These are phyloP conservation scores for Columba janthina DNA, from an alignment of 2,113 vertebrate species.

Conservation along the genomic window DNA sequence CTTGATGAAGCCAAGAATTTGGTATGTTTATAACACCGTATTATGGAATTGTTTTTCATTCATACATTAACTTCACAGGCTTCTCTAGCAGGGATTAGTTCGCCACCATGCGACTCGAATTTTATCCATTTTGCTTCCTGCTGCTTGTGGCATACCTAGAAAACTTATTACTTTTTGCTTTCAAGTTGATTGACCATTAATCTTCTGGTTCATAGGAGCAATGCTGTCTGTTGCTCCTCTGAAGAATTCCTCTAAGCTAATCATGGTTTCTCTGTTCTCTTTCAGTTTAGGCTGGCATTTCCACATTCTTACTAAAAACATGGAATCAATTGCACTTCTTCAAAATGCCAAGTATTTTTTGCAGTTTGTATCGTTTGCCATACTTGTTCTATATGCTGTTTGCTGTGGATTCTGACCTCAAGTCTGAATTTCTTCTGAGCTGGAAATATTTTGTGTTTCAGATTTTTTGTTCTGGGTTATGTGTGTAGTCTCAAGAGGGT, in stretches of 20 bases:
- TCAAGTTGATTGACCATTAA: background rate
- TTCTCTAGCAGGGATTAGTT: background rate
- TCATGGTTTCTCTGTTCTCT: background rate
- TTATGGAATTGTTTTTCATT: background rate
- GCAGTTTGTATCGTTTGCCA: background rate
- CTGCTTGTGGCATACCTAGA: background rate
- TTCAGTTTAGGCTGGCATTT: constrained; percentile 1
- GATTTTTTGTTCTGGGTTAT: background rate
- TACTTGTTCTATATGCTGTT: background rate
- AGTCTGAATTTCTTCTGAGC: background rate
- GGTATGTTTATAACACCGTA: background rate
- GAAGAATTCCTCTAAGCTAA: background rate
- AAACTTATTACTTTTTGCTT: background rate
- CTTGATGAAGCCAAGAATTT: background rate
- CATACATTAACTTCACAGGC: background rate
- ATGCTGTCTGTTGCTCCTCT: background rate
- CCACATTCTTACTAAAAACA: background rate
- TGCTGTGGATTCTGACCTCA: background rate
- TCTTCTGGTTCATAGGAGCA: background rate
- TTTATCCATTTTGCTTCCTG: background rate
- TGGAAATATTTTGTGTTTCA: background rate
- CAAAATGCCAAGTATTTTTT: background rate
- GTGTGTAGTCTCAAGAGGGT: background rate
- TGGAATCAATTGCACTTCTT: background rate
- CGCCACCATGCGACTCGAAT: background rate